Evolutionary conservation across 30 jellyfish, hydroid and myxozoan genomes (phyloP).

Genomic region (Phacellophora camtschatica): DNA sequence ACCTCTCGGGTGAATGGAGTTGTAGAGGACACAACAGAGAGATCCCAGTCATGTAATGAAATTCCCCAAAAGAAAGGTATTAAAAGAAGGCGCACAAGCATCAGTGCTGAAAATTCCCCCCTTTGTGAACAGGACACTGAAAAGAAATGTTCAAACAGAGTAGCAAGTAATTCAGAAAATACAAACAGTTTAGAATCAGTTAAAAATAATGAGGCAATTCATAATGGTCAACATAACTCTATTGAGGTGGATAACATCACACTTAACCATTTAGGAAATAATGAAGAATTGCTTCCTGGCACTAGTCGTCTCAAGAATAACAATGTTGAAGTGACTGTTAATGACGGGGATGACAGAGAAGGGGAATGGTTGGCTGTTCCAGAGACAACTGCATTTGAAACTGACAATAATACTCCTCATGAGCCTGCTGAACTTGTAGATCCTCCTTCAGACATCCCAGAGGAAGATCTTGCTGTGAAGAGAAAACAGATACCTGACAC

Average conservation of each 20-base stretch:
- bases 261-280: not conserved
- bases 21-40: slow-evolving; percentile 28
- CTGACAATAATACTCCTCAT: not conserved
- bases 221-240: slow-evolving; percentile 14
- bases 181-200: not conserved
- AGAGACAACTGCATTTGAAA: not conserved
- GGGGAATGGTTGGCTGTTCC: slow-evolving; percentile 15
- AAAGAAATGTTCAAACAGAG: not conserved
- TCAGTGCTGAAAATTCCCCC: slow-evolving; percentile 44
- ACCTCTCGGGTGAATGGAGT: slow-evolving; percentile 56
- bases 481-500: slow-evolving; percentile 60
- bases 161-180: not conserved
- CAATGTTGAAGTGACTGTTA: not conserved
- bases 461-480: slow-evolving; percentile 67
- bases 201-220: not conserved
- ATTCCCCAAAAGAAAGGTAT: slow-evolving; percentile 28
- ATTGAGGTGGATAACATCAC: not conserved
- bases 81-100: slow-evolving; percentile 62
- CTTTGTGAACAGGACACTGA: slow-evolving; percentile 11
- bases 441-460: slow-evolving; percentile 68
- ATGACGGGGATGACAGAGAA: not conserved
- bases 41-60: slow-evolving; percentile 58
- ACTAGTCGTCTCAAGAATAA: not conserved
- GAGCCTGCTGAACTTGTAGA: not conserved
- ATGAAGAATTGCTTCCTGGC: not conserved